Conservation (phyloP, 2,888 invertebrate species). For the Rotaria sp. region DNA sequence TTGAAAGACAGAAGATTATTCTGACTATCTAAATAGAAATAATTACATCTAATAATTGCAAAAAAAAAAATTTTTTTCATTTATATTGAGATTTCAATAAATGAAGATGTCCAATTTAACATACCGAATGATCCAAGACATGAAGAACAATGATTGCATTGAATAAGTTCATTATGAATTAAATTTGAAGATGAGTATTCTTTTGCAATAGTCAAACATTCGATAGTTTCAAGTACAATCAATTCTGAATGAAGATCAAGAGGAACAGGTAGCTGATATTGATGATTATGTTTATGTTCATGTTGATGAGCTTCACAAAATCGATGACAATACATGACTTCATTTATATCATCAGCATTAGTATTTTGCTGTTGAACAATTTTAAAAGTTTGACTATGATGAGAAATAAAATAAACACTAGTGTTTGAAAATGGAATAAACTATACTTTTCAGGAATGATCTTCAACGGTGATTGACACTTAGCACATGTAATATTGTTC, state of each 20-base stretch:
- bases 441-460: neutral
- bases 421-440: neutral
- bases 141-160: neutral
- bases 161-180: neutral
- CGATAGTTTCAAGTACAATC: neutral
- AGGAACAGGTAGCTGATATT: neutral
- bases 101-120: neutral
- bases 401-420: too few relatives aligned
- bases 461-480: neutral
- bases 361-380: neutral
- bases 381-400: neutral
- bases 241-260: neutral
- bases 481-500: neutral
- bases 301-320: constrained; percentile 15
- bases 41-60: neutral
- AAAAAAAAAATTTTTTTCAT: too few relatives aligned
- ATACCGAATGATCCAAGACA: neutral
- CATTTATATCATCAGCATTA: neutral
- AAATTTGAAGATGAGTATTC: neutral
- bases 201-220: neutral
- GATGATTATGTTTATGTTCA: neutral
- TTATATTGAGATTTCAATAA: too few relatives aligned
- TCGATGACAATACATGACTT: neutral
- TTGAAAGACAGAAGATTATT: neutral
- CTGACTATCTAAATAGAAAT: neutral